phyloP scores from a whole-genome alignment of 2,888 invertebrate species.

The Lomographa bimaculata region DNA sequence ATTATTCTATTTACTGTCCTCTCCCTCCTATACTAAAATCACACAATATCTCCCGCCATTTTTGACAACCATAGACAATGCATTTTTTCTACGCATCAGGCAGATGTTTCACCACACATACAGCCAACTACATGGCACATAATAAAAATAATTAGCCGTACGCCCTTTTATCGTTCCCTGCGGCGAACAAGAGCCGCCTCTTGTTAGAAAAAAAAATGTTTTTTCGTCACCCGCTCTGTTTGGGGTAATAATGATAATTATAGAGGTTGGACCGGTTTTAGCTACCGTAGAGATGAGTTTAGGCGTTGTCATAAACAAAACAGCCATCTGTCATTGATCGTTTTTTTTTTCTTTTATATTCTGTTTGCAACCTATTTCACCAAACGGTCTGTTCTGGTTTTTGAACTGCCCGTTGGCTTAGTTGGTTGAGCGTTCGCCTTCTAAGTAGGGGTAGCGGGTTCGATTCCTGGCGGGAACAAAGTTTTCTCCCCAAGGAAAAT shows the following conservation, averaged over 20 bases:
- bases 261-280: conserved; percentile 49
- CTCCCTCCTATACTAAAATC: too few relatives aligned
- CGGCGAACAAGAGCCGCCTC: conserved; percentile 48
- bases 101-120: conserved; percentile 63
- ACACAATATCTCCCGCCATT: conserved; percentile 35
- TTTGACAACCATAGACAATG: conserved; percentile 52
- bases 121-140: conserved; percentile 42
- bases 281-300: conserved; percentile 30
- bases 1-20: not conserved
- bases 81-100: conserved; percentile 48
- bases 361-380: too few relatives aligned
- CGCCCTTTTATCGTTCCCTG: conserved; percentile 45
- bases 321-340: conserved; percentile 30
- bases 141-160: conserved; percentile 53
- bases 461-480: too few relatives aligned
- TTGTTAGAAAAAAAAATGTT: conserved; percentile 38
- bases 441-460: too few relatives aligned
- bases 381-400: too few relatives aligned
- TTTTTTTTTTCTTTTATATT: conserved; percentile 22
- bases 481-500: too few relatives aligned
- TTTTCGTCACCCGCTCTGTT: conserved; percentile 47
- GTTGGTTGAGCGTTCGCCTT: too few relatives aligned
- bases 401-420: too few relatives aligned
- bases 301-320: conserved; percentile 18
- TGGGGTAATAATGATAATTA: conserved; percentile 61